phyloP scores from a whole-genome alignment of 2,113 vertebrate species.

The Pachypanchax playfairii region DNA sequence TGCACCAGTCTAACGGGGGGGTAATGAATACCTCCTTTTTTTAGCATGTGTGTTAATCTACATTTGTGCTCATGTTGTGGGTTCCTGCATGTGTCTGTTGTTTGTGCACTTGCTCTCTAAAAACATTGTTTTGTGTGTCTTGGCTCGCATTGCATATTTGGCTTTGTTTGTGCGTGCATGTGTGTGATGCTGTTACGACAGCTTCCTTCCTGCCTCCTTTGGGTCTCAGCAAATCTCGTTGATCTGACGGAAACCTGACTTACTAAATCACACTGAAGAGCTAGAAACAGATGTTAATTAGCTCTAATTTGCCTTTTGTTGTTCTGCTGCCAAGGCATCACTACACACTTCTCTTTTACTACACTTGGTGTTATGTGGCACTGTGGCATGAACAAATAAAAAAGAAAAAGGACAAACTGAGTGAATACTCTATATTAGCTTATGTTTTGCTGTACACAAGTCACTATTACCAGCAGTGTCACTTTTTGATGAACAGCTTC shows the following conservation, averaged over 20 bases:
- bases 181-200: conserved; percentile 36
- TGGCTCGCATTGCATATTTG: conserved; percentile 22
- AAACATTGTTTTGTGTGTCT: conserved; percentile 11
- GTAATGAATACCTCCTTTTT: conserved; percentile 42
- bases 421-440: background rate
- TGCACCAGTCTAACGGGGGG: background rate
- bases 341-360: conserved; percentile 45
- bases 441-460: no score
- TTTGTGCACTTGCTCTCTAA: background rate
- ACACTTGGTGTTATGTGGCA: conserved; percentile 20
- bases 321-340: conserved; percentile 59
- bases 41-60: conserved; percentile 15
- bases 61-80: conserved; percentile 4
- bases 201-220: conserved; percentile 69
- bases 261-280: conserved; percentile 69
- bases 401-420: background rate
- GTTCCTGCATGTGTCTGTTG: conserved; percentile 12
- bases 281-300: conserved; percentile 78
- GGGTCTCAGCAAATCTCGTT: conserved; percentile 52
- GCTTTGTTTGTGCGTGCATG: background rate
- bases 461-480: no score
- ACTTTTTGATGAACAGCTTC: no score
- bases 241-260: conserved; percentile 70
- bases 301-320: conserved; percentile 77
- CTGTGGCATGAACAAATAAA: background rate